Evolutionary conservation across 2,888 invertebrate genomes (phyloP), one percentile per base, ranked within the genome.

Genomic region (Sarcophaga caerulescens): DNA sequence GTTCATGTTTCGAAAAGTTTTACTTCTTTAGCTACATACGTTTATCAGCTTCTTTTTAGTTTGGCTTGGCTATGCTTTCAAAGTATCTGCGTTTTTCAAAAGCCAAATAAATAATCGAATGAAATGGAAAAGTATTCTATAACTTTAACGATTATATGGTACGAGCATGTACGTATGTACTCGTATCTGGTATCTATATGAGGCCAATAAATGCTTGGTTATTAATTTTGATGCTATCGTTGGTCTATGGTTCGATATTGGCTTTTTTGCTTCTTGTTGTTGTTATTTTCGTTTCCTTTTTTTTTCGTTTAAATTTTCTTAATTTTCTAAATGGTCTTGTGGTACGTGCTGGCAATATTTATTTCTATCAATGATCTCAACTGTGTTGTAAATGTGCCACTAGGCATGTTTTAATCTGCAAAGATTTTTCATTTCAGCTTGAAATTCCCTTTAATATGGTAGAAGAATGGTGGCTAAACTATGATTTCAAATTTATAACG

Each of bases 1-100:
- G n/a, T 86, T 81, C 65, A 71, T 78, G 84, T 84, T 75, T 78
- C 70, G 81, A 52, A 52, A 86, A 84, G 75, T 81, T 87, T 87
- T 87, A 14, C 77, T 19, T 19, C 35, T 73, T 74, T 85, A 59
- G 25, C 12, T 57, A 52, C n/a, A n/a, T n/a, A n/a, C 19, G 60
- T 63, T 23, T 45, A 17, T 17, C 4, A 35, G 63, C 60, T 19
- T 62, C 57, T 52, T 47, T 47, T 35, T 35, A 35, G 10, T 71
- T 71, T 73, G 25, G 47, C 21, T 69, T 82, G 59, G 57, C 47
- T 75, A 57, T 44, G 35, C 14, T 82, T 82, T 76, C 59, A 66
- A 71, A 73, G 19, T 80, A 76, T 81, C 60, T 4, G 3, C 47
- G 35, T 63, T 76, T 65, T 68, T 25, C 65, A 65, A 65, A 65